phyloP scores from a whole-genome alignment of 2,888 invertebrate genomes.

The Scaptomyza reducta region DNA sequence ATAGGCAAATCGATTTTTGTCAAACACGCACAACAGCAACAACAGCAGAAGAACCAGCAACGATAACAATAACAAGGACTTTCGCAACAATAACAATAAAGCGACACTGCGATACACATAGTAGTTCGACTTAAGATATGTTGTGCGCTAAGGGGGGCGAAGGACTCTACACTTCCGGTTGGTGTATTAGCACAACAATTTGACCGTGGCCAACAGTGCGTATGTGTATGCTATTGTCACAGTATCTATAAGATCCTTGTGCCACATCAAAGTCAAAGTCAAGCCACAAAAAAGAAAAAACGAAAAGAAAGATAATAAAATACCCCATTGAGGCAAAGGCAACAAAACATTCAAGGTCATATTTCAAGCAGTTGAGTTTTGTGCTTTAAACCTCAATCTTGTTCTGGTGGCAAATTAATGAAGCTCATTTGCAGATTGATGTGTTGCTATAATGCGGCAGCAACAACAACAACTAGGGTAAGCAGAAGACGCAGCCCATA shows the following conservation, averaged over 20 bases:
- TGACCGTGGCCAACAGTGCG: constrained; percentile 47
- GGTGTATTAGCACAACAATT: constrained; percentile 57
- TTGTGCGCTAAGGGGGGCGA: not conserved
- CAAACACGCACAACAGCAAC: constrained; percentile 65
- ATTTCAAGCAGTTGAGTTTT: constrained; percentile 27
- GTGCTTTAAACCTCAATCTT: constrained; percentile 42
- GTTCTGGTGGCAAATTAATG: constrained; percentile 69
- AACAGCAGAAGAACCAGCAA: constrained; percentile 16
- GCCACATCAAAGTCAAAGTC: constrained; percentile 64
- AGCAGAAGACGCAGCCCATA: constrained; percentile 41
- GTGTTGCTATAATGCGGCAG: constrained; percentile 73
- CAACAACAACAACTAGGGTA: constrained; percentile 25
- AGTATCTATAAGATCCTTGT: constrained; percentile 38
- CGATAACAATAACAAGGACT: constrained; percentile 15
- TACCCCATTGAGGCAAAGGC: not conserved
- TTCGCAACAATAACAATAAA: constrained; percentile 61
- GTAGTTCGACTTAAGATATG: not conserved
- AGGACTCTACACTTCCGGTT: constrained; percentile 39
- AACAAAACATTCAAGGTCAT: constrained; percentile 7
- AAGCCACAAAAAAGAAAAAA: constrained; percentile 27
- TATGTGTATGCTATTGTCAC: constrained; percentile 21
- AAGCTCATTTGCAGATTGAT: constrained; percentile 77
- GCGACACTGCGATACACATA: constrained; percentile 44
- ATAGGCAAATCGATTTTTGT: constrained; percentile 81
- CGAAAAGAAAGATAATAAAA: not conserved